phyloP scores from a whole-genome alignment of 1,140 invertebrate species.

The Cydia splendana region DNA sequence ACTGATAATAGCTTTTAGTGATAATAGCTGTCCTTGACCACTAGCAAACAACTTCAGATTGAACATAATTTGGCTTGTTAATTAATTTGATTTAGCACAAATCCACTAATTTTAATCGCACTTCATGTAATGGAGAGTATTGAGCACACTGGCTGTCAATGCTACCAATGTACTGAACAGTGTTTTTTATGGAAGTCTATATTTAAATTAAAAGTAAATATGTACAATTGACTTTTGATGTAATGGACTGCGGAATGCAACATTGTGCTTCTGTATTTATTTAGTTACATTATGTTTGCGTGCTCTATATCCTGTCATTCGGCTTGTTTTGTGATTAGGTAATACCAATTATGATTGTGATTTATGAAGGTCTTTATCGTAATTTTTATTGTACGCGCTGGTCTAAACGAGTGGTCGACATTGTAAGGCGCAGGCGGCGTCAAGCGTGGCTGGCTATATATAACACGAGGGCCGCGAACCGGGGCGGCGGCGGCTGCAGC shows the following conservation, averaged over 20 bases:
- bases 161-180: background rate
- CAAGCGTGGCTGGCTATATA: slow-evolving; percentile 72
- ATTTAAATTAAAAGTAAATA: background rate
- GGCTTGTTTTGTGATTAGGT: background rate
- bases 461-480: slow-evolving; percentile 64
- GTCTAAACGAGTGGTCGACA: slow-evolving; percentile 65
- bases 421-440: slow-evolving; percentile 61
- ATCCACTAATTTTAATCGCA: background rate
- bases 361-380: slow-evolving; percentile 28
- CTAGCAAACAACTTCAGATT: background rate
- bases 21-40: slow-evolving; percentile 27
- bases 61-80: slow-evolving; percentile 15
- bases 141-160: background rate
- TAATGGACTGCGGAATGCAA: background rate
- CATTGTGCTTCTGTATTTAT: background rate
- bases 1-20: slow-evolving; percentile 27
- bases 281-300: background rate
- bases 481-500: slow-evolving; percentile 49
- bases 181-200: background rate
- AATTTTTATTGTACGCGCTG: slow-evolving; percentile 55
- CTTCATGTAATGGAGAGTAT: background rate
- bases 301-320: background rate
- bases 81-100: background rate
- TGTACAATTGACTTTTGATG: background rate
- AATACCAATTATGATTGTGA: slow-evolving; percentile 17